These are phyloP conservation scores for Cyphomyrus plagiostoma DNA, from an alignment of 2,113 vertebrate genomes.

Conservation along the genomic window DNA sequence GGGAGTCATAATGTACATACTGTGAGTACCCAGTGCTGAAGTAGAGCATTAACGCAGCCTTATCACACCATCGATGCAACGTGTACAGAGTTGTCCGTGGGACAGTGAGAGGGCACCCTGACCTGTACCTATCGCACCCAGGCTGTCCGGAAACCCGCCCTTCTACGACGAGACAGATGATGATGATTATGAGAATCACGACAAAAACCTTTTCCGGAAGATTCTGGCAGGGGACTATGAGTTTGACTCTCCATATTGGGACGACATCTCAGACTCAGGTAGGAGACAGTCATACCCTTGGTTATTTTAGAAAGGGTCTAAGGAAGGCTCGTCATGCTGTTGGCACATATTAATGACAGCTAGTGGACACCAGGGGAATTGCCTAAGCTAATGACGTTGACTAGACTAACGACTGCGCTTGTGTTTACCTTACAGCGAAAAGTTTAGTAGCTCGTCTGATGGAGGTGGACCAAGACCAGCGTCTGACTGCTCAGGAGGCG, in stretches of 20 bases:
- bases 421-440: conserved; percentile 67
- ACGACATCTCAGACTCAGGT: conserved; percentile 96
- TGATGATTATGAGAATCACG: conserved; percentile 93
- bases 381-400: not conserved
- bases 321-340: not conserved
- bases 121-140: conserved; percentile 37
- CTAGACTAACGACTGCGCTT: conserved; percentile 4
- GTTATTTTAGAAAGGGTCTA: not conserved
- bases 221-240: conserved; percentile 94
- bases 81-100: not conserved
- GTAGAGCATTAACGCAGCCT: not conserved
- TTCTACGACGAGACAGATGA: conserved; percentile 95
- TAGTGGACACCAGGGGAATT: not conserved
- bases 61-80: not conserved
- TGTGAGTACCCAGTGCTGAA: conserved; percentile 68
- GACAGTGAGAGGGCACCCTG: too few species aligned
- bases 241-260: conserved; percentile 96
- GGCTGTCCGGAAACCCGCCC: conserved; percentile 91
- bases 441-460: conserved; percentile 87
- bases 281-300: conserved; percentile 9
- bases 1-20: conserved; percentile 96
- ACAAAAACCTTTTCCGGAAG: conserved; percentile 96
- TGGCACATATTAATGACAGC: not conserved
- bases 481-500: conserved; percentile 90
- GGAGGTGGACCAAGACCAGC: conserved; percentile 95